Evolutionary conservation across 2,888 invertebrate genomes (phyloP), one percentile per base, ranked within the genome.

Genomic region (Clusia tigrina): DNA sequence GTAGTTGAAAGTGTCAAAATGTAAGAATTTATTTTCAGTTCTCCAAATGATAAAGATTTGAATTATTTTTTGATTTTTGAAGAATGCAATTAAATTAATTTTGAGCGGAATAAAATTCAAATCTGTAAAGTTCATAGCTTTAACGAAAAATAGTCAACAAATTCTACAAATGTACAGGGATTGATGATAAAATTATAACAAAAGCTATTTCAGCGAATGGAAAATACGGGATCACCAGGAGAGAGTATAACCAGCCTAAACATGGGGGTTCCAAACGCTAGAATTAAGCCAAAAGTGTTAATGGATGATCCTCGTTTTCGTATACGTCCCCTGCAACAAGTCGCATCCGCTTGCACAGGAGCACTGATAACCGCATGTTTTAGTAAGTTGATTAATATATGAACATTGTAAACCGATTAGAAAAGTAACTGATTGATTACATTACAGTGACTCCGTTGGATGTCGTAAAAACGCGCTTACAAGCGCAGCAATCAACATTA

Each of bases 401-500:
- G 12, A 52, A 22, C 22, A 20, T 10, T 10, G 52, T 20, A 12
- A 6, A 22, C 22, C 51, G 25, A 9, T 12, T 25, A 46, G 15
- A n/a, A n/a, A n/a, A n/a, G n/a, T 18, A 61, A 24, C 46, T 22
- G 2, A n/a, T n/a, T n/a, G n/a, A n/a, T 58, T 20, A 26, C 42
- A 25, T 67, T 70, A 24, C 46, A 96, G 97, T 98, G 86, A 99
- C 99, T 0, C 99, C 99, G 0, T 85, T 99, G 71, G 99, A 99
- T 86, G 99, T 99, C n/a, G 94, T 99, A 1, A 99, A 99, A 87
- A 96, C 98, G 67, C 89, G 99, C 55, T 86, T 99, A 46, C 99
- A 99, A 85, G 91, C 95, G 2, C 98, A 99, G 83, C 93, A 94
- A 77, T 95, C 94, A 74, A 90, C 91, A 1, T 81, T 92, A 71